These are phyloP conservation scores for Meandrusa payeni DNA, from an alignment of 2,888 invertebrate genomes.

Conservation along the genomic window DNA sequence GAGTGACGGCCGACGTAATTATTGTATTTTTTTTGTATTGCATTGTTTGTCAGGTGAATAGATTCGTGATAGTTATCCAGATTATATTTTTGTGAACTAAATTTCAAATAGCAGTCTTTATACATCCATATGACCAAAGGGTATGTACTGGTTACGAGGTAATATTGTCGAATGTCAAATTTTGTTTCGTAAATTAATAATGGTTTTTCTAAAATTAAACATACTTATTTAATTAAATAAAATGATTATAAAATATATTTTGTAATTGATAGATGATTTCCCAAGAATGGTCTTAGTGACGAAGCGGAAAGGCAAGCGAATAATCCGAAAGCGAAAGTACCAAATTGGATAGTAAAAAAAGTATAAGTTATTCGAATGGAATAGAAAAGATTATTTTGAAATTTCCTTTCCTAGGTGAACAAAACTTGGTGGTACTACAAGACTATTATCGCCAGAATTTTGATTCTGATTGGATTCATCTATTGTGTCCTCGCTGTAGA, in stretches of 20 bases:
- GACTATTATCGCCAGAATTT: conserved; percentile 24
- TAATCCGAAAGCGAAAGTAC: too few species aligned
- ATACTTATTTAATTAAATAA: too few species aligned
- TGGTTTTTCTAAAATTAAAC: conserved; percentile 86
- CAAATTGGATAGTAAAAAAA: too few species aligned
- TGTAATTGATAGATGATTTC: too few species aligned
- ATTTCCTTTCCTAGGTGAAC: too few species aligned
- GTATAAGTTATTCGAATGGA: too few species aligned
- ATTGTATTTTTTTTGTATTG: conserved; percentile 89
- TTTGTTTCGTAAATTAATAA: conserved; percentile 91
- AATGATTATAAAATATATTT: neutral
- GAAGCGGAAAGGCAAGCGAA: too few species aligned
- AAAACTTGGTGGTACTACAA: conserved; percentile 11
- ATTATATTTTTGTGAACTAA: conserved; percentile 91
- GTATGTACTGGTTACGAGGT: conserved; percentile 88
- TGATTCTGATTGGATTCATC: conserved; percentile 40
- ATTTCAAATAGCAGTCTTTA: conserved; percentile 90
- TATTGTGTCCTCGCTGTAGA: conserved; percentile 45
- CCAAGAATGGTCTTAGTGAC: too few species aligned
- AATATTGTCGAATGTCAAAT: conserved; percentile 95
- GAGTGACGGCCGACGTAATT: conserved; percentile 75
- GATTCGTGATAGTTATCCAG: conserved; percentile 90
- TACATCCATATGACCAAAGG: conserved; percentile 94
- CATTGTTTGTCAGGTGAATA: conserved; percentile 93
- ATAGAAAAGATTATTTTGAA: too few species aligned